Evolutionary conservation across 23 tunicate genomes (phyloP).

Genomic region (Diplosoma virens): DNA sequence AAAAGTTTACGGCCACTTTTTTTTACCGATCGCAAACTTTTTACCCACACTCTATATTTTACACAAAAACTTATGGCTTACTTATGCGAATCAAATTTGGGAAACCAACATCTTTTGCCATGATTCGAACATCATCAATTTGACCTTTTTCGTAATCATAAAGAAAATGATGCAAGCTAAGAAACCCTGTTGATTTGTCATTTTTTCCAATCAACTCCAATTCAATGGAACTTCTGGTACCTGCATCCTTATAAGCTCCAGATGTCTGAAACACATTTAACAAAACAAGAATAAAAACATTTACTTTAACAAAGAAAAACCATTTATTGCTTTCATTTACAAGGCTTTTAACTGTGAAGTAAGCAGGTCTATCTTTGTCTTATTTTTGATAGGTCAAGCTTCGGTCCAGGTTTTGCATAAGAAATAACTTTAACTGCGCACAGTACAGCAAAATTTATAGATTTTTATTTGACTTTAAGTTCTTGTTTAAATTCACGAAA

Average conservation of each 20-base stretch:
- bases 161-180: background rate
- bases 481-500: no score
- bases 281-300: background rate
- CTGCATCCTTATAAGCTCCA: background rate
- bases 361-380: no score
- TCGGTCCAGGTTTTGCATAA: no score
- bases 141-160: slow-evolving; percentile 7
- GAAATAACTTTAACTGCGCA: no score
- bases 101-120: slow-evolving; percentile 4
- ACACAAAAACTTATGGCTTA: no score
- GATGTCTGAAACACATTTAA: background rate
- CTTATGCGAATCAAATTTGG: slow-evolving; percentile 1
- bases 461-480: no score
- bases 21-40: no score
- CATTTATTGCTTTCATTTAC: background rate
- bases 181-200: slow-evolving; percentile 1
- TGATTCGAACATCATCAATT: background rate
- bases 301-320: background rate
- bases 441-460: no score
- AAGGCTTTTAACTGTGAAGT: no score
- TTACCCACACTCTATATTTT: no score
- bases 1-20: no score
- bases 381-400: no score
- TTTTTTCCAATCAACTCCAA: background rate
- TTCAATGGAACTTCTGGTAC: background rate